phyloP scores from a whole-genome alignment of 2,888 invertebrate genomes.

The Malthinus flaveolus region DNA sequence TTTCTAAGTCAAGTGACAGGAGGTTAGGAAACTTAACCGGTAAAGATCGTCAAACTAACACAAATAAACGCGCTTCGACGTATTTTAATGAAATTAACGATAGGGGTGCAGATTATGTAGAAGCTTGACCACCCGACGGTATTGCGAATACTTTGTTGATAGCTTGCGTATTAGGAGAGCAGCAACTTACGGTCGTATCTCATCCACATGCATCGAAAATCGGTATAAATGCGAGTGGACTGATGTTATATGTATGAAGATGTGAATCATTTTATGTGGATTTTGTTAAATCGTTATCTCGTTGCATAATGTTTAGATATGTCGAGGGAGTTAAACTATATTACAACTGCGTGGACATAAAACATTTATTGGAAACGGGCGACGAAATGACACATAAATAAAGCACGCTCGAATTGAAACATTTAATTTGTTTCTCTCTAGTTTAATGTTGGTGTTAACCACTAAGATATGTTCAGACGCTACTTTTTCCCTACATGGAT shows the following conservation, averaged over 20 bases:
- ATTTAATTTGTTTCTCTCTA: constrained; percentile 39
- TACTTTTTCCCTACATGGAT: constrained; percentile 27
- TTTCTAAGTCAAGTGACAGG: too few species aligned
- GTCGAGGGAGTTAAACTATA: constrained; percentile 28
- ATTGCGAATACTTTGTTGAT: too few species aligned
- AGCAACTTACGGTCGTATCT: too few species aligned
- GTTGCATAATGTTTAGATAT: constrained; percentile 25
- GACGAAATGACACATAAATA: constrained; percentile 39
- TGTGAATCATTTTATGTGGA: constrained; percentile 4
- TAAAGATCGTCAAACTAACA: too few species aligned
- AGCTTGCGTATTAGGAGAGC: too few species aligned
- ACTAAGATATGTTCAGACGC: constrained; percentile 35
- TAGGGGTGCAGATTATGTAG: too few species aligned
- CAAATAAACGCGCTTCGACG: too few species aligned
- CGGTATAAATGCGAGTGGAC: too few species aligned
- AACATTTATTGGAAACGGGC: constrained; percentile 38
- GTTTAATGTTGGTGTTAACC: constrained; percentile 40
- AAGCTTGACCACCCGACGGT: too few species aligned
- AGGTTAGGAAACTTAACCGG: too few species aligned
- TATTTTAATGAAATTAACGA: too few species aligned
- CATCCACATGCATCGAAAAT: too few species aligned
- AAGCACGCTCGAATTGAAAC: constrained; percentile 40
- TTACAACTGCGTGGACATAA: constrained; percentile 34
- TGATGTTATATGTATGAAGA: not conserved
- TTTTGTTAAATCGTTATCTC: constrained; percentile 18